Base-by-base conservation (phyloP, 2,113 vertebrate species). In the Morone saxatilis region DNA sequence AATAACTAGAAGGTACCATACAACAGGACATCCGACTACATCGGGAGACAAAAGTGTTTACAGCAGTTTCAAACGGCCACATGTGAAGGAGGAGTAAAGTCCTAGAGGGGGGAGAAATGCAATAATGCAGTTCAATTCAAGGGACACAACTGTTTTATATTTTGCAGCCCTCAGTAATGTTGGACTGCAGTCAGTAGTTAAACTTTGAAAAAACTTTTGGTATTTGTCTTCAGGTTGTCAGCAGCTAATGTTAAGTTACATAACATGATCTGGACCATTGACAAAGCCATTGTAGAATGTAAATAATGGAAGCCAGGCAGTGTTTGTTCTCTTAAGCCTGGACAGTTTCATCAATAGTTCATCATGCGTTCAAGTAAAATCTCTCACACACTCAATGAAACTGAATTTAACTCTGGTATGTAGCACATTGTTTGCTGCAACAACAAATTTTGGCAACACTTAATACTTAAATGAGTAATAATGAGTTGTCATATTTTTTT, bases 231-330 rank as follows among this genome's bases (percentile, higher is more conserved):
- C 45, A 57, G 45, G 40, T 53, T 45, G 31, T 68, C 31, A 7
- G 25, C 31, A 40, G 45, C 56, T 81, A 25, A 56, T 45, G 62
- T 45, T 43, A n/a, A 50, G 22, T 54, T 38, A 56, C 16, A 45
- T 56, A 53, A 51, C 36, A 63, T 31, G 36, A 60, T 86, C 10
- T 66, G 31, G 6, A 47, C 41, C 9, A 5, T 14, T 73, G 16
- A 50, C 72, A 47, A 85, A 43, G 50, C 16, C 50, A 54, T 53
- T 53, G 36, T n/a, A 22, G 40, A 57, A 77, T 66, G 59, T 66
- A 71, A 66, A 80, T 56, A 56, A 48, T 47, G 40, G 5, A 54
- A 25, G 48, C 31, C 31, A 63, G 53, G n/a, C 9, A 14, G 36
- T 53, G 14, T 20, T 53, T 51, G 25, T 16, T 16, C 8, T 17